Evolutionary conservation across 2,888 invertebrate species (phyloP).

Genomic region (Scaptomyza caliginosa): DNA sequence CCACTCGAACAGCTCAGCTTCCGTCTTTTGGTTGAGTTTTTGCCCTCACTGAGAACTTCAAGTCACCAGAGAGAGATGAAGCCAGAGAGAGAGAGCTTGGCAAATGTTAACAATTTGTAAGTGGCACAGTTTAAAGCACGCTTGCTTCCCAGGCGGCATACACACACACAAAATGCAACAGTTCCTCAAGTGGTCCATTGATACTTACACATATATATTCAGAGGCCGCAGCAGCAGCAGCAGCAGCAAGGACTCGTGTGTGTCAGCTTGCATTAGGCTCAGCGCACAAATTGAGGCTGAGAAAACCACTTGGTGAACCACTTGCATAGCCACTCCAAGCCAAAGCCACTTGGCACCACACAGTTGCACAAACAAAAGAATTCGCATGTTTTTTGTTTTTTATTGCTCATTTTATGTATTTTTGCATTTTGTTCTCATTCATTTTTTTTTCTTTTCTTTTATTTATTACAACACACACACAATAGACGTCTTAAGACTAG

Average conservation of each 20-base stretch:
- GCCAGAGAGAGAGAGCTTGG: too few relatives aligned
- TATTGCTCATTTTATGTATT: slow-evolving; percentile 44
- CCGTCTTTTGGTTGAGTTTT: slow-evolving; percentile 18
- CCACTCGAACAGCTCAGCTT: slow-evolving; percentile 43
- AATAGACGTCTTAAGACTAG: slow-evolving; percentile 68
- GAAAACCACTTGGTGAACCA: slow-evolving; percentile 10
- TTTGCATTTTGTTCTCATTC: slow-evolving; percentile 43
- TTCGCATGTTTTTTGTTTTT: slow-evolving; percentile 20
- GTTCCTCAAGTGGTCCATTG: slow-evolving; percentile 56
- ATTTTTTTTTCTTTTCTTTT: slow-evolving; percentile 44
- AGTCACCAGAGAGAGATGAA: too few relatives aligned
- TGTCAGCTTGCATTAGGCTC: slow-evolving; percentile 73
- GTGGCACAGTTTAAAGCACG: slow-evolving; percentile 68
- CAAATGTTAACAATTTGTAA: slow-evolving; percentile 73
- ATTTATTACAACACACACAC: slow-evolving; percentile 71
- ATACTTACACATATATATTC: not conserved
- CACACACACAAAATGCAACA: slow-evolving; percentile 61
- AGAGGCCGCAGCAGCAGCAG: too few relatives aligned
- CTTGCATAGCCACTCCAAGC: too few relatives aligned
- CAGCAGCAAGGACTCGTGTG: slow-evolving; percentile 60
- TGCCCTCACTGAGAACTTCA: slow-evolving; percentile 10
- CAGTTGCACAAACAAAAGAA: slow-evolving; percentile 31
- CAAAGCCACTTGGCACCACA: slow-evolving; percentile 16
- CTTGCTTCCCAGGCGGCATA: slow-evolving; percentile 50
- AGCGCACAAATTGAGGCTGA: slow-evolving; percentile 32